phyloP scores from a whole-genome alignment of 2,797 vertebrate genomes.

The Graptemys geographica region DNA sequence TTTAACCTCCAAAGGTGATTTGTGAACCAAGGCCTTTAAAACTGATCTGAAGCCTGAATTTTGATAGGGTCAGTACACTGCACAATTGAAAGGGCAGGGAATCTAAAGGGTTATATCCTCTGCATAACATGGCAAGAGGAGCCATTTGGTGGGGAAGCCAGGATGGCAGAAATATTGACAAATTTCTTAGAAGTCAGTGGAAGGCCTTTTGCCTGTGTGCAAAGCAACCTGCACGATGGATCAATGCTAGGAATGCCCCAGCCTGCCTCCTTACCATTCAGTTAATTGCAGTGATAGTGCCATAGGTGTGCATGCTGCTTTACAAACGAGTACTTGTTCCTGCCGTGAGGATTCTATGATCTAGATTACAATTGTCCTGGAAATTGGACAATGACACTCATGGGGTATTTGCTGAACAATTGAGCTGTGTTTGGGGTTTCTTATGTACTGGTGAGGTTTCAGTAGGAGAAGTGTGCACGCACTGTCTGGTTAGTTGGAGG shows the following conservation, averaged over 20 bases:
- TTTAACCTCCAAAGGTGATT: background rate
- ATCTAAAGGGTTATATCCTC: background rate
- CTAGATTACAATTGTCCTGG: background rate
- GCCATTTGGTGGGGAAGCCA: background rate
- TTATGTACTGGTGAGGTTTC: background rate
- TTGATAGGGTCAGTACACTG: background rate
- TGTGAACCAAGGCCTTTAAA: background rate
- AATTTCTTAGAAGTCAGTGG: background rate
- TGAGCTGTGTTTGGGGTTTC: background rate
- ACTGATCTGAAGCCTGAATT: background rate
- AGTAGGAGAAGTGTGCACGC: background rate
- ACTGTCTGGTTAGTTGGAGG: background rate
- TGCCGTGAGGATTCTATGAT: fast-evolving
- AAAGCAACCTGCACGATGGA: background rate
- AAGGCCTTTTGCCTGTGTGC: background rate
- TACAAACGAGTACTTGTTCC: background rate
- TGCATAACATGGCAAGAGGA: background rate
- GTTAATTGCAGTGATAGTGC: fast-evolving
- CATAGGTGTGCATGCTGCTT: fast-evolving
- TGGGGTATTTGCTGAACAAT: background rate
- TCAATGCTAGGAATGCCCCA: background rate
- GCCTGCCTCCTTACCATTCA: fast-evolving
- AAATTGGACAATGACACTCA: background rate
- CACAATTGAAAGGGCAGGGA: background rate
- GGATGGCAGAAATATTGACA: background rate